Percentiles rank a stretch among this genome's conserved stretches.
Evolutionary conservation across 2,797 vertebrate genomes (phyloP).

Genomic region (Psittacula echo): DNA sequence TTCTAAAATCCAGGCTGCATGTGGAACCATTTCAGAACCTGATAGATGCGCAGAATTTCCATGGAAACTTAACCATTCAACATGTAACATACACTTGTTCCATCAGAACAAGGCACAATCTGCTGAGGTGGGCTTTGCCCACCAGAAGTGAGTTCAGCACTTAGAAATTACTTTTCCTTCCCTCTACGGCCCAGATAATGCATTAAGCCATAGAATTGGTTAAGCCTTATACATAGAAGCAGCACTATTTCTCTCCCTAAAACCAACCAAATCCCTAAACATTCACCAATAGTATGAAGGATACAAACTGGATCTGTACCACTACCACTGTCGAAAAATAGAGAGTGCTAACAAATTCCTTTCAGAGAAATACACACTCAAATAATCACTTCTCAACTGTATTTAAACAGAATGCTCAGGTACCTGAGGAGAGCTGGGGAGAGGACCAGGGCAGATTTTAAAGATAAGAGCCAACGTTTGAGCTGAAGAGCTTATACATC

Average conservation of each 20-base stretch:
- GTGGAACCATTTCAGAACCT: conserved; percentile 6
- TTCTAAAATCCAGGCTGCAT: background rate
- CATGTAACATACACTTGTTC: background rate
- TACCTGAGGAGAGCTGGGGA: background rate
- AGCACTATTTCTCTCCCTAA: background rate
- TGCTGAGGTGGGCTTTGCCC: conserved; percentile 26
- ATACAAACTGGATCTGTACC: background rate
- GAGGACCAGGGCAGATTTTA: accelerated
- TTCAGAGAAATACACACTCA: background rate
- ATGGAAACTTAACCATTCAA: conserved; percentile 56
- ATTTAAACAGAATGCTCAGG: background rate
- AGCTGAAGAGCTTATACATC: background rate
- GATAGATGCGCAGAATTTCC: conserved; percentile 35
- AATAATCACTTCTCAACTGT: background rate
- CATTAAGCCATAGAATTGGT: background rate
- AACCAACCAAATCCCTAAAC: background rate
- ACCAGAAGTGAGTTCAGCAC: background rate
- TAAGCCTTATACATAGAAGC: background rate
- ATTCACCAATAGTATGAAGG: accelerated
- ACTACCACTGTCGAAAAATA: background rate
- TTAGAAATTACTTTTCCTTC: background rate
- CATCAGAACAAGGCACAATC: background rate
- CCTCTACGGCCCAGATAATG: background rate
- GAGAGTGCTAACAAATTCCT: background rate
- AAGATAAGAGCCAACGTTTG: background rate